These are phyloP conservation scores for Shargacucullia verbasci DNA, from an alignment of 2,888 invertebrate species.

Conservation along the genomic window DNA sequence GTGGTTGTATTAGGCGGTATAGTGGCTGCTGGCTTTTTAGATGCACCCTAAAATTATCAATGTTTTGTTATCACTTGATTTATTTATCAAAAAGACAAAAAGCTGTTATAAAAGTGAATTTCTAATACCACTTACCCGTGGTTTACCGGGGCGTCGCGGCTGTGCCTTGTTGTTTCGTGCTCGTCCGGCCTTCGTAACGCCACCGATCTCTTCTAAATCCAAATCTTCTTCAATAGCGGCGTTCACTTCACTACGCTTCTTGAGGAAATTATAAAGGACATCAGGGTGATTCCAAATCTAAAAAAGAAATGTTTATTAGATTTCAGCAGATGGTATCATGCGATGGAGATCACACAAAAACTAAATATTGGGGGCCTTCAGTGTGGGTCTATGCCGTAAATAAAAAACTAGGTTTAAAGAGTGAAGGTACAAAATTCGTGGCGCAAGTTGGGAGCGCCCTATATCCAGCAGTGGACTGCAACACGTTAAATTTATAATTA, in stretches of 20 bases:
- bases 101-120: neutral
- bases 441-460: too few species aligned
- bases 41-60: slow-evolving; percentile 69
- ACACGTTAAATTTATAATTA: too few species aligned
- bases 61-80: neutral
- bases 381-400: too few species aligned
- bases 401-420: too few species aligned
- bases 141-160: slow-evolving; percentile 66
- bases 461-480: too few species aligned
- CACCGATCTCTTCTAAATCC: slow-evolving; percentile 94
- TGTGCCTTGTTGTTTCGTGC: slow-evolving; percentile 70
- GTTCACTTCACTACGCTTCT: slow-evolving; percentile 93
- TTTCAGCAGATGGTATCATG: neutral
- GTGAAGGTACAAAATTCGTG: too few species aligned
- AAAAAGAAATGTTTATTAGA: slow-evolving; percentile 19
- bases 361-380: too few species aligned
- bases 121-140: slow-evolving; percentile 63
- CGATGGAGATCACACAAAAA: neutral
- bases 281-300: slow-evolving; percentile 98
- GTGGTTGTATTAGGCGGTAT: slow-evolving; percentile 83
- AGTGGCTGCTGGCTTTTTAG: slow-evolving; percentile 86
- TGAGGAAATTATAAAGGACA: slow-evolving; percentile 95
- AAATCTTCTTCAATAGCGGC: slow-evolving; percentile 92
- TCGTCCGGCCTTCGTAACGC: slow-evolving; percentile 81
- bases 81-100: neutral